Base-by-base conservation (phyloP, 1,140 invertebrate genomes). In the Laodelphax striatellus region DNA sequence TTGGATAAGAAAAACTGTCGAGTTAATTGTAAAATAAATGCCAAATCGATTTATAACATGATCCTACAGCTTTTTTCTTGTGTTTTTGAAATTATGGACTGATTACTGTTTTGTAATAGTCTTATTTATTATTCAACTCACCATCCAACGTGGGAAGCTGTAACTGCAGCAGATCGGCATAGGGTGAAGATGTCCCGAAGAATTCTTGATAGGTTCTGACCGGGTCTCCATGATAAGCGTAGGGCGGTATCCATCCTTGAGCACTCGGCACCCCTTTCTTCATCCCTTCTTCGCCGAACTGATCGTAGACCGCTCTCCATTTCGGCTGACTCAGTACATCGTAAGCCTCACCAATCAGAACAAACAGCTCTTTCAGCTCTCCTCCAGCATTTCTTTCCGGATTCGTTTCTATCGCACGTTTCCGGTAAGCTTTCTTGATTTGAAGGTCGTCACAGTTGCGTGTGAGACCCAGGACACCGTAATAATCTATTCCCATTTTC, bases 261-360 rank as follows among this genome's bases (percentile, higher is more conserved):
- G 81, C 78, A 21, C 80, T 78, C 11, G 81, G 79, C 1, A 86
- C 77, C 1, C 88, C 87, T 62, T 79, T 79, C 71, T 92, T 93
- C 28, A 96, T 73, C 1, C 91, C 92, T 66, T 88, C 85, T 73
- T 93, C 91, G 0, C 93, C 93, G 70, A 84, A 96, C 65, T 90
- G 87, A 73, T 96, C 92, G 72, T 88, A 96, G 38, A 95, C 79
- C n/a, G 88, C 82, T 63, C 86, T 76, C 58, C 70, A 75, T 55
- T 81, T 71, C 56, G 84, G 76, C 72, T 92, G 80, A 55, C 81
- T 85, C 17, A 93, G 73, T 19, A 92, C 84, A 68, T 92, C 89
- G 69, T 87, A 93, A 10, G 90, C 88, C 75, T 92, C 89, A 50
- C 82, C 77, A 42, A 82, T 73, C 24, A 74, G 62, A 50, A 63